Evolutionary conservation across 92 coral and sea anemone species (phyloP).

Genomic region (Plumapathes pennacea): DNA sequence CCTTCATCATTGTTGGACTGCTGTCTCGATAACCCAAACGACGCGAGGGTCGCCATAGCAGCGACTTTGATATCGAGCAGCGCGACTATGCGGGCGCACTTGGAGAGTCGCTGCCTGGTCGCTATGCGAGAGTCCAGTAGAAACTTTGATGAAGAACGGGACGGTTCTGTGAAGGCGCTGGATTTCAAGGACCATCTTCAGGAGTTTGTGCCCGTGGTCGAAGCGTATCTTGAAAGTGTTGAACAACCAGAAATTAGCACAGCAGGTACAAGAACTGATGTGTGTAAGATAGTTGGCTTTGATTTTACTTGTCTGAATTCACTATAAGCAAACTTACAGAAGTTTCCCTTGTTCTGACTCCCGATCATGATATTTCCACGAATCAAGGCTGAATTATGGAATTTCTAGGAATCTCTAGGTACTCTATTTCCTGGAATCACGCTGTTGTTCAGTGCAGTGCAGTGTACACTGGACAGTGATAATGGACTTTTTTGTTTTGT

Average conservation of each 20-base stretch:
- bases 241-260: too few species aligned
- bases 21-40: constrained; percentile 60
- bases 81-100: constrained; percentile 49
- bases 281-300: too few species aligned
- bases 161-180: background rate
- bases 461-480: too few species aligned
- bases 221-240: background rate
- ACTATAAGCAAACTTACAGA: background rate
- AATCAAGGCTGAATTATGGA: background rate
- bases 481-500: background rate
- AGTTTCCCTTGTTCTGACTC: background rate
- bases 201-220: constrained; percentile 24
- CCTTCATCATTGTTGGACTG: constrained; percentile 40
- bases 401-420: background rate
- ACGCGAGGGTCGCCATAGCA: constrained; percentile 65
- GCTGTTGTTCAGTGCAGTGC: too few species aligned
- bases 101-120: constrained; percentile 57
- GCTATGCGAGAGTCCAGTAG: too few species aligned
- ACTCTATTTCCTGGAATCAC: too few species aligned
- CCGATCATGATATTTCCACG: background rate
- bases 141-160: background rate
- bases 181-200: constrained; percentile 3
- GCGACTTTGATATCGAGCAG: constrained; percentile 41
- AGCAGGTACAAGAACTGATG: too few species aligned
- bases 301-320: background rate